phyloP scores from a whole-genome alignment of 2,797 vertebrate species.

The Semotilus atromaculatus region DNA sequence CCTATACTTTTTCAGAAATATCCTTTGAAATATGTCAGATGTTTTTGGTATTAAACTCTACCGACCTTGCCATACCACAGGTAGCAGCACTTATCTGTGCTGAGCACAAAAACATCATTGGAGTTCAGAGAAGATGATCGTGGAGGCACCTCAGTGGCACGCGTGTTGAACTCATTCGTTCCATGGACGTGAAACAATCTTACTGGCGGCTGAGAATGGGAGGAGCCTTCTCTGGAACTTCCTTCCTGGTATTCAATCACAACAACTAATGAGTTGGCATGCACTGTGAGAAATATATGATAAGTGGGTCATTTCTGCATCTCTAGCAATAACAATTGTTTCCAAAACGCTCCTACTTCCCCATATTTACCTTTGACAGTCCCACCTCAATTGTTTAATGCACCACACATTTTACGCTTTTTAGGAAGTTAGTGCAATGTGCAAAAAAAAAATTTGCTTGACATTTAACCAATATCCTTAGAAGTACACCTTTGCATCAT shows the following conservation, averaged over 20 bases:
- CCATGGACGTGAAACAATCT: conserved; percentile 85
- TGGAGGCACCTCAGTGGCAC: conserved; percentile 80
- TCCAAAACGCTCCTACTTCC: not conserved
- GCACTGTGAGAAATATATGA: not conserved
- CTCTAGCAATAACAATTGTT: not conserved
- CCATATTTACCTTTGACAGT: not conserved
- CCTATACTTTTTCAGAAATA: not conserved
- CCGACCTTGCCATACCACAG: conserved; percentile 85
- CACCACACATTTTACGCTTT: not conserved
- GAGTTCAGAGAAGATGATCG: conserved; percentile 84
- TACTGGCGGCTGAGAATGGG: conserved; percentile 63
- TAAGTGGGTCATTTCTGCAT: not conserved
- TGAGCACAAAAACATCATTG: conserved; percentile 88
- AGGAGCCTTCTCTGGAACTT: conserved; percentile 66
- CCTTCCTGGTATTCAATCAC: conserved; percentile 75
- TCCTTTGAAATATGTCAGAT: not conserved
- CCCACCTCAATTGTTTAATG: not conserved
- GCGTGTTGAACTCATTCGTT: conserved; percentile 82
- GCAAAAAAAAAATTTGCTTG: too few species aligned
- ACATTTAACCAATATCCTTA: not conserved
- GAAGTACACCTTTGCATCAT: not conserved
- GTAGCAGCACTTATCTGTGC: conserved; percentile 81
- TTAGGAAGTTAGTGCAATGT: not conserved
- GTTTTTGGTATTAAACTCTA: not conserved
- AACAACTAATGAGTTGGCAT: not conserved